Base-by-base conservation (phyloP, 35 echinoderm and acorn worm species). In the Apostichopus japonicus region DNA sequence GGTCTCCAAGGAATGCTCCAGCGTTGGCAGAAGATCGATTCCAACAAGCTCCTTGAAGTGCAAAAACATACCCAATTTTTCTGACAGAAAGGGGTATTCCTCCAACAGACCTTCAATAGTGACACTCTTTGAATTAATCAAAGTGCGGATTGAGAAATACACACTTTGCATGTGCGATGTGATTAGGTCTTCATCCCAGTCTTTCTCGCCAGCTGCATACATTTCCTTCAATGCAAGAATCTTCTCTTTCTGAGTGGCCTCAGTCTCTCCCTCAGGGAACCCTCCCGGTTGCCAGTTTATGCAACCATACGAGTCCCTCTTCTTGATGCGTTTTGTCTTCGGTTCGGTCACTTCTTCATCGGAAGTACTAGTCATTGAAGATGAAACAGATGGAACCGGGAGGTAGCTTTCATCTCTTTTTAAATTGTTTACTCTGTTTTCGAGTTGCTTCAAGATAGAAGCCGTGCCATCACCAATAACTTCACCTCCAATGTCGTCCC, bases 91-190 rank as follows among this genome's bases (percentile, higher is more conserved):
- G 27, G 27, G 27, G 27, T 33, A 33, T 33, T 33, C 27, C 27
- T 33, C 27, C 78, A 80, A 44, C 27, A 80, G 23, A 80, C 19
- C 78, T 13, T 80, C 78, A n/a, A 13, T 80, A 5, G 78, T 80
- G 19, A 5, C 78, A 80, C 27, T 44, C 78, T 80, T 44, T 44
- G 78, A 80, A 80, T 80, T 80, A 80, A 80, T 80, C 27, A 23
- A n/a, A 23, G 78, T 23, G 19, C 78, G 19, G 19, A 80, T 80
- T 80, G 78, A 80, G 27, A n/a, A 80, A 24, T 80, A 80, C 78
- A 80, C 19, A 44, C 19, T 44, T 23, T 24, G 0, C 78, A 80
- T 80, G 27, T 24, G 25, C 0, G 78, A 80, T 80, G 78, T 17
- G 13, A 80, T 80, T 1, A 80, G 19, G 19, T 80, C 78, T 80